Evolutionary conservation across 2,113 vertebrate genomes (phyloP).

Genomic region (Ptilorrhoa leucosticta): DNA sequence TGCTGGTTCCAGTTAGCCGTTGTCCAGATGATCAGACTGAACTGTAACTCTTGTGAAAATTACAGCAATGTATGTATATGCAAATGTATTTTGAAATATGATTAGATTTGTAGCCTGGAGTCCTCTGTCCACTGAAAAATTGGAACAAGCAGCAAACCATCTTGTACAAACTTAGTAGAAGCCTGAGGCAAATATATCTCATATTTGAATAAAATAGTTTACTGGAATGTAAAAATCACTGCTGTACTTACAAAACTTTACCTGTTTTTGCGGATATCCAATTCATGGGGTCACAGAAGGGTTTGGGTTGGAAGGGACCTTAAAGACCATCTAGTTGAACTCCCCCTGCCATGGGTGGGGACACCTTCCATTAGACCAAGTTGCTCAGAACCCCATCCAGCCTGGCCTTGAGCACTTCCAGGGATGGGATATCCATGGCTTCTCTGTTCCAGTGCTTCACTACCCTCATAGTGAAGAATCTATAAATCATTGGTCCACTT

Average conservation of each 20-base stretch:
- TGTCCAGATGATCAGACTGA: neutral
- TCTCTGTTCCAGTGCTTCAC: neutral
- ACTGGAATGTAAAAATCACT: neutral
- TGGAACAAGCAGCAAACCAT: neutral
- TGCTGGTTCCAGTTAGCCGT: neutral
- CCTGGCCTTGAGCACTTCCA: neutral
- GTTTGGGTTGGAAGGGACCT: neutral
- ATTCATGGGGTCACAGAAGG: neutral
- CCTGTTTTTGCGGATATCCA: neutral
- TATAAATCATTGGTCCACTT: neutral
- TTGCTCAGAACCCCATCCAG: neutral
- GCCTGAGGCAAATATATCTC: neutral
- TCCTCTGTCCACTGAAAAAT: neutral
- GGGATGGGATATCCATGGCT: neutral
- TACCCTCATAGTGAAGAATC: neutral
- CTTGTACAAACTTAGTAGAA: neutral
- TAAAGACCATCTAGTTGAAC: neutral
- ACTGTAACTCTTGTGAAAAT: neutral
- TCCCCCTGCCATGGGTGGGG: neutral
- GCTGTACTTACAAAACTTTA: neutral
- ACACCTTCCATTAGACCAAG: no score
- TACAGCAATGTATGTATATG: neutral
- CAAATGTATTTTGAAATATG: neutral
- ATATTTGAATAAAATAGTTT: neutral
- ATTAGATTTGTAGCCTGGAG: neutral